Conservation (phyloP, 2,797 vertebrate species). For the Orientallactaga sibirica region DNA sequence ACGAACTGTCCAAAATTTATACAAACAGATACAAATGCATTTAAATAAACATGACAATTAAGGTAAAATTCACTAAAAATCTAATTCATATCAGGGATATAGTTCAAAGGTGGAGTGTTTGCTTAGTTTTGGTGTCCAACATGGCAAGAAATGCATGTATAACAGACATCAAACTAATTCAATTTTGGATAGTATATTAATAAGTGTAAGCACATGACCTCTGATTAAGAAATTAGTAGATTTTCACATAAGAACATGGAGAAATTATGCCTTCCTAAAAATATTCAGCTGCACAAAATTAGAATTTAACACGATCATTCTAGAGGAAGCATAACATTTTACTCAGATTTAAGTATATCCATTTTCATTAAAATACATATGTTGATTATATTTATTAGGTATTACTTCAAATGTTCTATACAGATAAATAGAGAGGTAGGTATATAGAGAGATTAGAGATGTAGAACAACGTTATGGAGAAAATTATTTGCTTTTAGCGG, state of each 20-base stretch:
- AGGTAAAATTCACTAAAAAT: neutral
- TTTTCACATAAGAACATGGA: slow-evolving; percentile 18
- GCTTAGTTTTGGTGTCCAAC: neutral
- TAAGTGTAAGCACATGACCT: slow-evolving; percentile 50
- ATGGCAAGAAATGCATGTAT: too few relatives aligned
- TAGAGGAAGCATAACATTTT: slow-evolving; percentile 15
- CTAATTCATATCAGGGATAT: neutral
- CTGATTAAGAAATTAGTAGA: slow-evolving; percentile 21
- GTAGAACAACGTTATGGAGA: slow-evolving; percentile 14
- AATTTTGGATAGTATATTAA: slow-evolving; percentile 14
- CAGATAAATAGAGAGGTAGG: neutral
- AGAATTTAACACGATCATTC: slow-evolving; percentile 28
- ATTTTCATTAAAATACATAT: slow-evolving; percentile 39
- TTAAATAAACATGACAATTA: slow-evolving; percentile 35
- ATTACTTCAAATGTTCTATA: neutral
- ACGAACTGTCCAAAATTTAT: slow-evolving; percentile 48
- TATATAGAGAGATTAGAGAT: neutral
- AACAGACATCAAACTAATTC: neutral
- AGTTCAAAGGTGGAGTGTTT: neutral
- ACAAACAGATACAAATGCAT: neutral
- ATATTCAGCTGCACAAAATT: slow-evolving; percentile 10
- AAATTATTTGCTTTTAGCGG: slow-evolving; percentile 6
- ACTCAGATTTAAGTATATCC: neutral
- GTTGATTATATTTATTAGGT: neutral
- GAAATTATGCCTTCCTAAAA: slow-evolving; percentile 39